Conservation (phyloP, 2,888 invertebrate genomes). For the Carpatolechia fugitivella region DNA sequence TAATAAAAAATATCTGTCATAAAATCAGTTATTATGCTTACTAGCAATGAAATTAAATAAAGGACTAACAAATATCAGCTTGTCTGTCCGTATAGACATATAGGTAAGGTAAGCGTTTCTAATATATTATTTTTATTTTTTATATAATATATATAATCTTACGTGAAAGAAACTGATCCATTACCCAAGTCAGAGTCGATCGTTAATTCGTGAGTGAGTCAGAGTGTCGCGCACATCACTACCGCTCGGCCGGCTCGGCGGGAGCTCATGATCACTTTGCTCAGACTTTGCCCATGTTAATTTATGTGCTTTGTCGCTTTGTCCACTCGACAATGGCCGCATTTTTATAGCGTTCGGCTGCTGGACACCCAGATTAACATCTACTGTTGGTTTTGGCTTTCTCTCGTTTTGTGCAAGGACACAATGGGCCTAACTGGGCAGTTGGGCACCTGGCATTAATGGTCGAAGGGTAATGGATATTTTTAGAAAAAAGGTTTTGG, state of each 20-base stretch:
- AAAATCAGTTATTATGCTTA: too few species aligned
- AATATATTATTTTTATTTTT: too few species aligned
- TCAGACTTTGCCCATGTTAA: constrained; percentile 75
- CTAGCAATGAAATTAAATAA: too few species aligned
- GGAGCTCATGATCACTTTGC: constrained; percentile 76
- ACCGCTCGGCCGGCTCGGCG: constrained; percentile 57
- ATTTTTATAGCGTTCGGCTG: constrained; percentile 72
- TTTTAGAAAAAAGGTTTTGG: constrained; percentile 15
- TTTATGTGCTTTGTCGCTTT: constrained; percentile 77
- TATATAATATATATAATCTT: too few species aligned
- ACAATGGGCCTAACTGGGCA: constrained; percentile 66
- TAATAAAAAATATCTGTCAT: too few species aligned
- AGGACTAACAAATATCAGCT: too few species aligned
- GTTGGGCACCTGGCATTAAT: constrained; percentile 58
- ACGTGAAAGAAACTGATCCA: too few species aligned
- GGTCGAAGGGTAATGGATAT: constrained; percentile 47
- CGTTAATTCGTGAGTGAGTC: too few species aligned
- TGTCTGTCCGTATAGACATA: too few species aligned
- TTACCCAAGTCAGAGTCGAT: too few species aligned
- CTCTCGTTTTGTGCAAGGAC: constrained; percentile 73
- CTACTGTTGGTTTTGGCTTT: constrained; percentile 68
- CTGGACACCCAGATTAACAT: constrained; percentile 78
- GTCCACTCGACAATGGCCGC: constrained; percentile 57
- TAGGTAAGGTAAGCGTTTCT: too few species aligned
- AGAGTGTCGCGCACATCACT: constrained; percentile 58